Evolutionary conservation across 2,888 invertebrate species (phyloP).

Genomic region (Pseudococcus jackbeardsleyi): DNA sequence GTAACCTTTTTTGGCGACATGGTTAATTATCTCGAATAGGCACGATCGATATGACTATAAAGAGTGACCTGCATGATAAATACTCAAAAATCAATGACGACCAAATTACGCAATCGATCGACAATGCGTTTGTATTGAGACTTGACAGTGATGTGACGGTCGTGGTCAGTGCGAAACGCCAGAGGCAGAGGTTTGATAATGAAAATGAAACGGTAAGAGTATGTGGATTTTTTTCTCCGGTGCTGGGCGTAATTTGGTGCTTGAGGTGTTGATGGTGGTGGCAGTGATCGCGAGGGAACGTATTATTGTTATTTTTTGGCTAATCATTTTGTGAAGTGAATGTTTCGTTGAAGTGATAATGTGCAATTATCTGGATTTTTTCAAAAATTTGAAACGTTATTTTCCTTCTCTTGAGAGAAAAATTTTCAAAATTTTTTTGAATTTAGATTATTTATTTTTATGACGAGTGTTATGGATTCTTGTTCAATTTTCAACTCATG

Average conservation of each 20-base stretch:
- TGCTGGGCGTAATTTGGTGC: background rate
- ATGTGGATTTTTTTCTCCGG: background rate
- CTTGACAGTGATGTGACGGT: background rate
- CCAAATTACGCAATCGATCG: constrained; percentile 20
- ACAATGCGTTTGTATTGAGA: background rate
- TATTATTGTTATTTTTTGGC: too few species aligned
- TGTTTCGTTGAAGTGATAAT: too few species aligned
- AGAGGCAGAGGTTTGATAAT: background rate
- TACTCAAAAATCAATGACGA: constrained; percentile 27
- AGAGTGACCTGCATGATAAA: constrained; percentile 1
- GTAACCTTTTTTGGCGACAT: background rate
- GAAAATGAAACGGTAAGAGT: constrained; percentile 8
- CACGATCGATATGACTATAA: constrained; percentile 28
- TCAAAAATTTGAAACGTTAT: too few species aligned
- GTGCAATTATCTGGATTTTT: too few species aligned
- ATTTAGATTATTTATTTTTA: too few species aligned
- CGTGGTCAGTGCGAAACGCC: background rate
- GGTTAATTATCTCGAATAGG: constrained; percentile 26
- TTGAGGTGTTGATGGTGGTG: background rate
- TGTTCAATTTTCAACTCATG: too few species aligned
- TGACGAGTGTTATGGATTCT: too few species aligned
- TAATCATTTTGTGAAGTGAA: too few species aligned
- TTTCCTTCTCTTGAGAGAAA: too few species aligned
- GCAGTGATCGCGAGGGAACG: background rate
- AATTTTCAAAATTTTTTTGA: too few species aligned